phyloP scores from a whole-genome alignment of 2,888 invertebrate species.

The Acleris holmiana region DNA sequence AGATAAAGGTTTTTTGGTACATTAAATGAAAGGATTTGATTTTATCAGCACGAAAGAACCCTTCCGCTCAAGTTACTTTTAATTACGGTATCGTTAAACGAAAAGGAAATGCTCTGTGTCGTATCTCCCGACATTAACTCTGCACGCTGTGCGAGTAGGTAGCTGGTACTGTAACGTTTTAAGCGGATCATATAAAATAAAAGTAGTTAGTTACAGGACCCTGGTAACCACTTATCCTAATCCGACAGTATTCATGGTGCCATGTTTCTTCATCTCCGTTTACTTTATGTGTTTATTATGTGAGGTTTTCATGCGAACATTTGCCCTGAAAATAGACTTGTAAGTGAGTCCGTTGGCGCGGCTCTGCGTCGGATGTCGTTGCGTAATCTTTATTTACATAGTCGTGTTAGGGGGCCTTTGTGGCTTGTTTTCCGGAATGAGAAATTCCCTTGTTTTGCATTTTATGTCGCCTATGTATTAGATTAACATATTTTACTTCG shows the following conservation, averaged over 20 bases:
- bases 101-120: slow-evolving; percentile 18
- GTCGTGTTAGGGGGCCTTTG: slow-evolving; percentile 34
- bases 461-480: slow-evolving; percentile 36
- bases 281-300: slow-evolving; percentile 29
- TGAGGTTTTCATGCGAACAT: slow-evolving; percentile 33
- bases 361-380: slow-evolving; percentile 27
- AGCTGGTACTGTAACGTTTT: neutral
- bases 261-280: slow-evolving; percentile 17
- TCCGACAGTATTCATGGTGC: slow-evolving; percentile 9
- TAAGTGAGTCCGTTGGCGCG: slow-evolving; percentile 22
- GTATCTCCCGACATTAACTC: slow-evolving; percentile 20
- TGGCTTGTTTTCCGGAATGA: slow-evolving; percentile 37
- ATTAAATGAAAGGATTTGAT: slow-evolving; percentile 34
- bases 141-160: neutral
- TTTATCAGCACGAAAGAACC: slow-evolving; percentile 24
- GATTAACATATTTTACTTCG: slow-evolving; percentile 36
- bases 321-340: slow-evolving; percentile 29
- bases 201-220: neutral
- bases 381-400: slow-evolving; percentile 37
- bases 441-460: slow-evolving; percentile 37
- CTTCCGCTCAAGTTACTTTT: slow-evolving; percentile 34
- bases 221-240: slow-evolving; percentile 18
- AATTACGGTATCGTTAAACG: slow-evolving; percentile 33
- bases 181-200: neutral
- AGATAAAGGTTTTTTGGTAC: slow-evolving; percentile 29